Evolutionary conservation across 2,797 vertebrate species (phyloP).

Genomic region (Esox masquinongy): DNA sequence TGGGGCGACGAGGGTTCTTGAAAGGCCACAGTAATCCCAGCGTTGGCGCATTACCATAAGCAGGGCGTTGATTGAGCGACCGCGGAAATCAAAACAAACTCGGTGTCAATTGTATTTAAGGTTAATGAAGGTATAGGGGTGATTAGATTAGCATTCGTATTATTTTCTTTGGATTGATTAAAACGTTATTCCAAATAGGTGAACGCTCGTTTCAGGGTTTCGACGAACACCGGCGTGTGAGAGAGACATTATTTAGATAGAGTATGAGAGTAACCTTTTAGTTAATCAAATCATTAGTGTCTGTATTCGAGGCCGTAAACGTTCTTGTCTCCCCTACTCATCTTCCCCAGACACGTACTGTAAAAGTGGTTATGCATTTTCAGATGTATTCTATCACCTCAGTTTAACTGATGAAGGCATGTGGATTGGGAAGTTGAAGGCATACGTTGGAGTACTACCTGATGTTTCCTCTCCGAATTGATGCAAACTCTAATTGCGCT

Average conservation of each 20-base stretch:
- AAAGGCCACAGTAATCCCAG: neutral
- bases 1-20: constrained; percentile 16
- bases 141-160: neutral
- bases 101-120: constrained; percentile 16
- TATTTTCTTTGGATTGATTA: neutral
- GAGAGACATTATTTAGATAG: neutral
- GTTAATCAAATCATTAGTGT: neutral
- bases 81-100: constrained; percentile 31
- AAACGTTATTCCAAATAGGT: neutral
- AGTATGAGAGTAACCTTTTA: neutral
- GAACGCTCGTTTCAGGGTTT: neutral
- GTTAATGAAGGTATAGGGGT: constrained; percentile 13
- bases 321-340: too few relatives aligned
- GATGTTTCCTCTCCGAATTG: too few relatives aligned
- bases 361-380: neutral
- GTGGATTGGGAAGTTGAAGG: too few relatives aligned
- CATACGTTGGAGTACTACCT: too few relatives aligned
- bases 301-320: too few relatives aligned
- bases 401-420: too few relatives aligned
- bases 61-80: constrained; percentile 38
- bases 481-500: too few relatives aligned
- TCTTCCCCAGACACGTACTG: too few relatives aligned
- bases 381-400: neutral
- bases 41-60: constrained; percentile 20
- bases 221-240: neutral